A percentile compares a stretch with the other conserved stretches of the same genome.
phyloP scores from a whole-genome alignment of 1,140 invertebrate species.

The Xylocopa sonorina region DNA sequence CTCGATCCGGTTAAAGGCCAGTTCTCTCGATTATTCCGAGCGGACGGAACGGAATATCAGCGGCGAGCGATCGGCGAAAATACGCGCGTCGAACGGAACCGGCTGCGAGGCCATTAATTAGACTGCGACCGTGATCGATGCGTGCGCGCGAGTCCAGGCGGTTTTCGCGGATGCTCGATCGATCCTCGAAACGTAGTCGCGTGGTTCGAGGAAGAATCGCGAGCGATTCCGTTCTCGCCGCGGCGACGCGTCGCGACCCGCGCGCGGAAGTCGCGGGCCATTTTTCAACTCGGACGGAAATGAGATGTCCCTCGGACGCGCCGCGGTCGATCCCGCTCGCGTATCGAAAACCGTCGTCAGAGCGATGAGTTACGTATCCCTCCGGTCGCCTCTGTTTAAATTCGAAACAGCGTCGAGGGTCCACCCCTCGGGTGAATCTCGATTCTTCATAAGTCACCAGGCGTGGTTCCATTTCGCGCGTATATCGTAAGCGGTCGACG shows the following conservation, averaged over 20 bases:
- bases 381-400: background rate
- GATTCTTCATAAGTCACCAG: too few species aligned
- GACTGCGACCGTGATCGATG: slow-evolving; percentile 15
- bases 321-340: slow-evolving; percentile 4
- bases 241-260: too few species aligned
- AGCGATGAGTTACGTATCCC: background rate
- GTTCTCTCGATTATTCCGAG: slow-evolving; percentile 9
- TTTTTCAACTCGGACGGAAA: slow-evolving; percentile 49
- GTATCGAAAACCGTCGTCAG: slow-evolving; percentile 16
- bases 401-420: background rate
- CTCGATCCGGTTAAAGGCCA: slow-evolving; percentile 2
- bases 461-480: background rate
- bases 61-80: background rate
- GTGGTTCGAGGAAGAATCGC: background rate
- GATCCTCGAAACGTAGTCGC: background rate
- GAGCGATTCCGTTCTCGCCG: slow-evolving; percentile 24
- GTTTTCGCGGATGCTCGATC: too few species aligned
- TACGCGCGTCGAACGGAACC: background rate
- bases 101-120: background rate
- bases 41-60: background rate
- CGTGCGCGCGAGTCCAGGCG: too few species aligned
- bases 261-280: slow-evolving; percentile 32
- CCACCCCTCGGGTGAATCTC: background rate
- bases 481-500: too few species aligned
- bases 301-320: slow-evolving; percentile 38